Evolutionary conservation across 2,113 vertebrate species (phyloP).

Genomic region (Pyxicephalus adspersus): DNA sequence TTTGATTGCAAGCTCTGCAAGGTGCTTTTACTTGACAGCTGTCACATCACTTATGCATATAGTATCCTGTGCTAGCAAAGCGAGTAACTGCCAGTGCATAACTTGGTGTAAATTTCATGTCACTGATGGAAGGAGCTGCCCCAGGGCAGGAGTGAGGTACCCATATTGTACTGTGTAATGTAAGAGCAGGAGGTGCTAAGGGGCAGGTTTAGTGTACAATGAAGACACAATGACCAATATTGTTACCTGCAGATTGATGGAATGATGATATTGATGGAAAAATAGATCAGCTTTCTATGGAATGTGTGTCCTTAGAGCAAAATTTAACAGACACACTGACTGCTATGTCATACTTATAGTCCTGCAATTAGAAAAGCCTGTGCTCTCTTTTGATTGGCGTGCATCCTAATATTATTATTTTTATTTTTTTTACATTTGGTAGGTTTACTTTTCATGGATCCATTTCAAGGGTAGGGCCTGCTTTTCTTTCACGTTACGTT

Average conservation of each 20-base stretch:
- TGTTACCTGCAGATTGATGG: neutral
- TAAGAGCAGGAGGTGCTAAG: conserved; percentile 37
- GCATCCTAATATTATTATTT: too few species aligned
- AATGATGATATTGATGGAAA: conserved; percentile 9
- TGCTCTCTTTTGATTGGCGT: too few species aligned
- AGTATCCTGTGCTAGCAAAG: too few species aligned
- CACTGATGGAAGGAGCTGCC: neutral
- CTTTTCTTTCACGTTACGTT: too few species aligned
- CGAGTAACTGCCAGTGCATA: neutral
- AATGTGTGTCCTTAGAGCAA: conserved; percentile 12
- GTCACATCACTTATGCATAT: neutral
- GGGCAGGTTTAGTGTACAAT: conserved; percentile 18
- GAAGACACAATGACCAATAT: conserved; percentile 16
- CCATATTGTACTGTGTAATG: conserved; percentile 1
- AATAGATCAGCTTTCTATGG: conserved; percentile 24
- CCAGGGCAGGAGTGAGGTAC: conserved; percentile 12
- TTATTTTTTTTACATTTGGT: too few species aligned
- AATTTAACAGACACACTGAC: neutral
- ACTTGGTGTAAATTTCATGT: conserved; percentile 16
- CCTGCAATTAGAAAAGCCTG: too few species aligned
- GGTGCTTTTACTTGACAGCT: neutral
- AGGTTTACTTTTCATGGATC: too few species aligned
- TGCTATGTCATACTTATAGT: too few species aligned
- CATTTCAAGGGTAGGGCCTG: too few species aligned
- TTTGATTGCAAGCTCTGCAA: conserved; percentile 28